A percentile compares a stretch with the other conserved stretches of the same genome.
Evolutionary conservation across 2,113 vertebrate species (phyloP).

Genomic region (Marmota flaviventris): DNA sequence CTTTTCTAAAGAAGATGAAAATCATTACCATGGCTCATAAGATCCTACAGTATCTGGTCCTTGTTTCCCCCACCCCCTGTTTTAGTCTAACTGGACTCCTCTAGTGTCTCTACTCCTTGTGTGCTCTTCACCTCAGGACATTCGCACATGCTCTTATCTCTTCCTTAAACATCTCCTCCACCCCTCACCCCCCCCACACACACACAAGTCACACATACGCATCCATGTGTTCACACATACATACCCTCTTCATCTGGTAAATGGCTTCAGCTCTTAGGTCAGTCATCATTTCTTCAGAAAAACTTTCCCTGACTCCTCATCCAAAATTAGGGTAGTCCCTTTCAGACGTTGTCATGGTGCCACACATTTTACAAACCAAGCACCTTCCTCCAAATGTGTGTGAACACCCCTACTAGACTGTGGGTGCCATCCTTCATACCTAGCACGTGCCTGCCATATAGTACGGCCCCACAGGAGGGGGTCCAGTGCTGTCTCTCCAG

Average conservation of each 20-base stretch:
- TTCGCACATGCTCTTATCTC: neutral
- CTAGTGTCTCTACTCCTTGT: neutral
- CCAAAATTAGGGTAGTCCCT: neutral
- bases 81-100: neutral
- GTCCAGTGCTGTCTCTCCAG: neutral
- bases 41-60: neutral
- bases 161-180: neutral
- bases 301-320: neutral
- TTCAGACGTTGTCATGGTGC: neutral
- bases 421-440: neutral
- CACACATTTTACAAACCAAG: neutral
- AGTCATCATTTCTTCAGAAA: neutral
- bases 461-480: rapidly evolving
- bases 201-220: neutral
- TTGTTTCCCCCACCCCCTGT: neutral
- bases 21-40: neutral
- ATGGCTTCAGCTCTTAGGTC: neutral
- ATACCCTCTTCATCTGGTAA: neutral
- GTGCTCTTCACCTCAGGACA: neutral
- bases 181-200: no score
- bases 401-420: neutral
- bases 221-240: neutral
- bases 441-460: neutral
- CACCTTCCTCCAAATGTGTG: neutral
- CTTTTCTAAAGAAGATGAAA: constrained; percentile 15